Evolutionary conservation across 2,888 invertebrate genomes (phyloP), one percentile per base, ranked within the genome.

Genomic region (Eudasyphora cyanicolor): DNA sequence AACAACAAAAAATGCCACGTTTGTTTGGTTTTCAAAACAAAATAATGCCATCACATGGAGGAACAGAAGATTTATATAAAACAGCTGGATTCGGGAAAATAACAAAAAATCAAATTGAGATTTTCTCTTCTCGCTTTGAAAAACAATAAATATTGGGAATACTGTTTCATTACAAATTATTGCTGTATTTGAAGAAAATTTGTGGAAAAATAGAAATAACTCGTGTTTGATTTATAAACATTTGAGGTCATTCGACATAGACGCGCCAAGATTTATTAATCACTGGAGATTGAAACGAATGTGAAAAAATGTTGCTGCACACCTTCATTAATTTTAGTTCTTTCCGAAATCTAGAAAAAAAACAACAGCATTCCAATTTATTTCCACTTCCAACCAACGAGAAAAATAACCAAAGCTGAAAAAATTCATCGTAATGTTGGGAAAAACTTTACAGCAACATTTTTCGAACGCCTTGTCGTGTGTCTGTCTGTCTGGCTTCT

Each of bases 241-340:
- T 75, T 69, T 73, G 49, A 7, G 14, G 14, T 67, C 45, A 45
- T 2, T n/a, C 45, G 3, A n/a, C 45, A 45, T 45, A 45, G 60
- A 32, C 38, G 57, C 27, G 17, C 17, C n/a, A 71, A 73, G 57
- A 81, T 76, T 73, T 67, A 76, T 73, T 71, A 71, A 49, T 49
- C 67, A 57, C 57, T 69, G 10, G 49, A 74, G 27, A 45, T 69
- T 27, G 14, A 60, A 54, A 73, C 19, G 71, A 71, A 75, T 17
- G 32, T 14, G 38, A 27, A 60, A 32, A 2, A n/a, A 7, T 45
- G n/a, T n/a, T 45, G 1, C 45, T 14, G n/a, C 45, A 7, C 32
- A 70, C 70, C 51, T 64, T 64, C 64, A 64, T 64, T 64, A 64
- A 64, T 64, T 64, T 64, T 27, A 19, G 45, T 45, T 45, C 45